Evolutionary conservation across 2,888 invertebrate genomes (phyloP).

Genomic region (Rhamnusium bicolor): DNA sequence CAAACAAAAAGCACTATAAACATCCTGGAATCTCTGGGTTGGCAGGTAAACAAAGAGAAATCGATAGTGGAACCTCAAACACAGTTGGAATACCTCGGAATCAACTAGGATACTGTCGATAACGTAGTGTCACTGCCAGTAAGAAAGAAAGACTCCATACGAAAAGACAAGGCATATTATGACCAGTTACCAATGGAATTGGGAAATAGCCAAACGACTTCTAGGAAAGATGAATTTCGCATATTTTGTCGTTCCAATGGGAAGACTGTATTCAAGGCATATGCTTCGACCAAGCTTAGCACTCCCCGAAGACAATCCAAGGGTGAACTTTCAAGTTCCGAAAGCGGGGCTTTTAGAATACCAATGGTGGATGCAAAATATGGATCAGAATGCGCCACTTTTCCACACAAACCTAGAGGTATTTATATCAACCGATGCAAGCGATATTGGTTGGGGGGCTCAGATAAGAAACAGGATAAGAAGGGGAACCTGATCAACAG

Average conservation of each 20-base stretch:
- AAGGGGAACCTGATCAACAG: background rate
- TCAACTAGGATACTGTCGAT: slow-evolving; percentile 39
- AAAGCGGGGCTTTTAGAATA: background rate
- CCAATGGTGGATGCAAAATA: background rate
- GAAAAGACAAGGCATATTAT: slow-evolving; percentile 19
- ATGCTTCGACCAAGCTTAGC: slow-evolving; percentile 16
- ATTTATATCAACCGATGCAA: slow-evolving; percentile 45
- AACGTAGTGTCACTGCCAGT: slow-evolving; percentile 20
- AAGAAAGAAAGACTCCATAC: slow-evolving; percentile 15
- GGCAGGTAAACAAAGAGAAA: slow-evolving; percentile 35
- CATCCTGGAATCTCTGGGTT: slow-evolving; percentile 33
- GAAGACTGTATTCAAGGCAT: slow-evolving; percentile 39
- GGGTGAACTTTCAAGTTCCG: background rate
- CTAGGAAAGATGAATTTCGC: slow-evolving; percentile 40
- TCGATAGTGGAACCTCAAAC: slow-evolving; percentile 17
- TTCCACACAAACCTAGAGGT: slow-evolving; percentile 19
- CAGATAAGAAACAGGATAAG: slow-evolving; percentile 1
- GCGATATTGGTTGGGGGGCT: slow-evolving; percentile 39
- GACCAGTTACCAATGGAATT: slow-evolving; percentile 14
- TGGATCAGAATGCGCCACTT: background rate
- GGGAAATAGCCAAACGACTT: slow-evolving; percentile 7
- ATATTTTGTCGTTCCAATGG: slow-evolving; percentile 36
- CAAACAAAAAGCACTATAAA: background rate
- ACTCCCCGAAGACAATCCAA: slow-evolving; percentile 25
- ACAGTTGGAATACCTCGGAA: slow-evolving; percentile 25